Conservation (phyloP, 2,888 invertebrate species). For the Acheta domesticus region DNA sequence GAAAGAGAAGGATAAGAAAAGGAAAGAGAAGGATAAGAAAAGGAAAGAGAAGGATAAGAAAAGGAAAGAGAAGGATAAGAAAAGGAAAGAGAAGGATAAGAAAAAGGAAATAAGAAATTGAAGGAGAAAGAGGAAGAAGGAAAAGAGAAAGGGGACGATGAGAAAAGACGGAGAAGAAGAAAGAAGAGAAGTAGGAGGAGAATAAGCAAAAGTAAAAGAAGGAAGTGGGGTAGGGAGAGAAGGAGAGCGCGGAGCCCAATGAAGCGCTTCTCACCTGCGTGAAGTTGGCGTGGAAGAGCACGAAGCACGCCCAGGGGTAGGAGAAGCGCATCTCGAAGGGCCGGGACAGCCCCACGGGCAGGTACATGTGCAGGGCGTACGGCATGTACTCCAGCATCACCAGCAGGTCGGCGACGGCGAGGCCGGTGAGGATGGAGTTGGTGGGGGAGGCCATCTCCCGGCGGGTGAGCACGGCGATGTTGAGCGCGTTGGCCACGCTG, state of each 20-base stretch:
- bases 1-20: too few species aligned
- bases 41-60: too few species aligned
- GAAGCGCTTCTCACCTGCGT: conserved; percentile 50
- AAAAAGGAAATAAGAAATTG: too few species aligned
- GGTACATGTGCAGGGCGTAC: conserved; percentile 65
- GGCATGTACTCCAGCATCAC: conserved; percentile 86
- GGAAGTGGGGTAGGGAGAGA: too few species aligned
- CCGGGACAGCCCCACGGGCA: conserved; percentile 56
- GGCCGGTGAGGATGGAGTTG: conserved; percentile 77
- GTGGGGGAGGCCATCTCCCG: conserved; percentile 81
- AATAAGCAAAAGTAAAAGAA: too few species aligned
- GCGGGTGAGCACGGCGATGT: conserved; percentile 80
- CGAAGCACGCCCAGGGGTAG: conserved; percentile 68
- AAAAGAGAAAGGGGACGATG: too few species aligned
- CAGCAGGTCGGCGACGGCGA: conserved; percentile 85
- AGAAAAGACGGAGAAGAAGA: too few species aligned
- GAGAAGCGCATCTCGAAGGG: conserved; percentile 58
- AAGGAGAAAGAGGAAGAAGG: too few species aligned
- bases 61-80: too few species aligned
- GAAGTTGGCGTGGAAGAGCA: conserved; percentile 77
- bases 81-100: too few species aligned
- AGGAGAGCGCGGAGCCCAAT: not conserved
- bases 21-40: too few species aligned
- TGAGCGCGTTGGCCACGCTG: conserved; percentile 79
- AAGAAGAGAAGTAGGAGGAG: too few species aligned